Evolutionary conservation across 2,797 vertebrate genomes (phyloP).

Genomic region (Alectoris magna): DNA sequence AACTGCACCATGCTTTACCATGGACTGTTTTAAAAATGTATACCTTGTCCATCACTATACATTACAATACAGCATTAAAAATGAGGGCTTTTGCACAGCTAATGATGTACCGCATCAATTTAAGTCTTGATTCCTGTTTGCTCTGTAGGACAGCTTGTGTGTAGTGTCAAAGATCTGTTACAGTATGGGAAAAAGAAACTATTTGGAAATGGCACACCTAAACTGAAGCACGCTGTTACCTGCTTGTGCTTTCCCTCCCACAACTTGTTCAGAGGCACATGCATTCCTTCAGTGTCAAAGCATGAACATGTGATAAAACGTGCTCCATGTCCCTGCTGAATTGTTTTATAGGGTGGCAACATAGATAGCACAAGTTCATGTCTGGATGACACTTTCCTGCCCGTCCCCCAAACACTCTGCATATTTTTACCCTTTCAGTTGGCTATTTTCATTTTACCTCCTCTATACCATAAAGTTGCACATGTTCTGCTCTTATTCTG

Average conservation of each 20-base stretch:
- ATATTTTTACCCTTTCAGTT: neutral
- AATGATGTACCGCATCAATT: neutral
- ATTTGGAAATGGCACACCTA: neutral
- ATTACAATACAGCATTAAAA: accelerated
- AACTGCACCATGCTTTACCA: neutral
- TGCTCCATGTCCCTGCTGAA: neutral
- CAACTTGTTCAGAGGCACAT: accelerated
- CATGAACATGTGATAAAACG: neutral
- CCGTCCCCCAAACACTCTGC: neutral
- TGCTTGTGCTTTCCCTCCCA: neutral
- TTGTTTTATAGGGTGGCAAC: neutral
- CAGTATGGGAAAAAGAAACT: neutral
- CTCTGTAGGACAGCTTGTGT: neutral
- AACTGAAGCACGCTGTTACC: accelerated
- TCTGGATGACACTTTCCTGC: neutral
- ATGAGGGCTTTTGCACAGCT: neutral
- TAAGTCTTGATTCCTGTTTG: neutral
- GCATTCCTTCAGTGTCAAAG: neutral
- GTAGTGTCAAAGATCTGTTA: neutral
- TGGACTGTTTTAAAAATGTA: neutral
- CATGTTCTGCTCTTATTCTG: neutral
- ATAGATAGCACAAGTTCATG: neutral
- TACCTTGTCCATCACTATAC: neutral
- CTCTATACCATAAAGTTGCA: neutral
- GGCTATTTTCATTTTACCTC: neutral